Evolutionary conservation across 2,888 invertebrate genomes (phyloP).

Genomic region (Hyposoter dolosus): DNA sequence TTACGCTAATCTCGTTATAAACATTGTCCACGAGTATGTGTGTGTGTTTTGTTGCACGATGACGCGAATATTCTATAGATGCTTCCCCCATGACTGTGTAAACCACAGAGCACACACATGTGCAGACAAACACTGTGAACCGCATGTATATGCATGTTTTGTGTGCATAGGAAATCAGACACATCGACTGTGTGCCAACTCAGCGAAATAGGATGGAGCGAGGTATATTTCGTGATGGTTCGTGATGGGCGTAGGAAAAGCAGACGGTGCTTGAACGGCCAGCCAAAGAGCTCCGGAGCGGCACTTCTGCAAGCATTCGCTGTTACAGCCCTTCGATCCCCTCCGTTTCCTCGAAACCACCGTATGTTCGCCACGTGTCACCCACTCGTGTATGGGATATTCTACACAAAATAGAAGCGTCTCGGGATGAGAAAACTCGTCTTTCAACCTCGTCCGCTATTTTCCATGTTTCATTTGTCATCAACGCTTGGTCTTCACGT

Average conservation of each 20-base stretch:
- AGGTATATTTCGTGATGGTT: constrained; percentile 46
- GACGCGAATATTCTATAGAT: background rate
- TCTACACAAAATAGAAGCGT: constrained; percentile 8
- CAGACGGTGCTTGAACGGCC: constrained; percentile 42
- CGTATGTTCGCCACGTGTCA: constrained; percentile 53
- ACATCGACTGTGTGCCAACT: constrained; percentile 43
- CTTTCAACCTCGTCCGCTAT: background rate
- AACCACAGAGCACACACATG: constrained; percentile 21
- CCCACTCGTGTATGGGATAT: background rate
- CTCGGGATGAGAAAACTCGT: background rate
- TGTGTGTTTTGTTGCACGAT: constrained; percentile 1
- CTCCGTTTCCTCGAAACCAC: constrained; percentile 42
- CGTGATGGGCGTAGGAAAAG: constrained; percentile 30
- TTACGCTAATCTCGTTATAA: background rate
- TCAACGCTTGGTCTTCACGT: background rate
- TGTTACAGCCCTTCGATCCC: background rate
- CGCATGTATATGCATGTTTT: constrained; percentile 17
- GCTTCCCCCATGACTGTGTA: constrained; percentile 22
- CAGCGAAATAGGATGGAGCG: constrained; percentile 23
- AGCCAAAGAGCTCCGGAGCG: constrained; percentile 28
- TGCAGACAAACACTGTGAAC: constrained; percentile 1
- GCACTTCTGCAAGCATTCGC: constrained; percentile 49
- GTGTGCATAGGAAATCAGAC: constrained; percentile 38
- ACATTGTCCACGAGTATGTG: background rate
- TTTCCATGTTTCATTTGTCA: background rate